A percentile compares a stretch with the other conserved stretches of the same genome.
Conservation (phyloP, 2,113 vertebrate species). For the Ciconia maguari region DNA sequence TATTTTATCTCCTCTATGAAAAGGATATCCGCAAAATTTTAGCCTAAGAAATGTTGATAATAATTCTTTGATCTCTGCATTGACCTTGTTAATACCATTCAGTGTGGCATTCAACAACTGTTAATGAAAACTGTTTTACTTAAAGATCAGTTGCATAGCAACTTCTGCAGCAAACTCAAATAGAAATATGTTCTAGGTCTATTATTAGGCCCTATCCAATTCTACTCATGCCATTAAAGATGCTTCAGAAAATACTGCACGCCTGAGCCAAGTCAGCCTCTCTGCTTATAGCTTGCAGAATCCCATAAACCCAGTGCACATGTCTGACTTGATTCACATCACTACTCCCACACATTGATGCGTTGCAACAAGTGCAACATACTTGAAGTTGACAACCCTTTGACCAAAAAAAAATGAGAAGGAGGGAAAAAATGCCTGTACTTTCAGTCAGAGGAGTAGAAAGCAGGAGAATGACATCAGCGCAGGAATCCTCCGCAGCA, state of each 20-base stretch:
- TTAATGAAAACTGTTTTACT: neutral
- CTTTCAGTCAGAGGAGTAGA: neutral
- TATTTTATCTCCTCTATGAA: neutral
- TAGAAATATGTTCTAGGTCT: neutral
- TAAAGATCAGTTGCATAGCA: neutral
- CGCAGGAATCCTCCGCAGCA: neutral
- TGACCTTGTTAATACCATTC: neutral
- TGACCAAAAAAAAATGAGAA: neutral
- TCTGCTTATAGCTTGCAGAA: neutral
- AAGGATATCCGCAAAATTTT: neutral
- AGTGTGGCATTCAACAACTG: neutral
- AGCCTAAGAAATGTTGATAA: neutral
- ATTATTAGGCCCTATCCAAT: neutral
- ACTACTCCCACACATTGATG: neutral
- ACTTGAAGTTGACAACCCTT: neutral
- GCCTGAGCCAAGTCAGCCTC: neutral
- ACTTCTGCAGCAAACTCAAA: neutral
- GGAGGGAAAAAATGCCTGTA: neutral
- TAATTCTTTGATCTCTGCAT: neutral
- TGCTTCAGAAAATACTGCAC: neutral
- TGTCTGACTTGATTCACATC: neutral
- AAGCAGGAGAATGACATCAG: neutral
- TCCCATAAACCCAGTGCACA: neutral
- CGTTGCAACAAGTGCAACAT: fast-evolving
- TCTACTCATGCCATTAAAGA: neutral